These are phyloP conservation scores for Drosophila maculinotata DNA, from an alignment of 2,888 invertebrate genomes.

Conservation along the genomic window DNA sequence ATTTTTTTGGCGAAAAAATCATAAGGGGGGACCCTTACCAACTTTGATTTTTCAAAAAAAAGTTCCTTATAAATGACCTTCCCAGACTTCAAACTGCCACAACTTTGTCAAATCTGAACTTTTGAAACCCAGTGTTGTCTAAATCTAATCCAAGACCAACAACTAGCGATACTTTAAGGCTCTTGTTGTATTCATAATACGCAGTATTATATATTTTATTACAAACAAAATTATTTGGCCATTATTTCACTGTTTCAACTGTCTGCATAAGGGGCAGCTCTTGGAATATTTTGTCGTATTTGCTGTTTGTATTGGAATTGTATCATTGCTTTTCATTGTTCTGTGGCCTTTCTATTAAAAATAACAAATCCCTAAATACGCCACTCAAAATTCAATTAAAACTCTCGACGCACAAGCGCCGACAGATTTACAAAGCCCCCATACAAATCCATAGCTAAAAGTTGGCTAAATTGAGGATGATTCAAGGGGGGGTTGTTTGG, in stretches of 20 bases:
- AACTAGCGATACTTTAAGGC: too few species aligned
- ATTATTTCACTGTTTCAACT: constrained; percentile 17
- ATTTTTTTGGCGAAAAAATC: too few species aligned
- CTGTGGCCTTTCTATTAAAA: constrained; percentile 71
- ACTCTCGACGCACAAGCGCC: constrained; percentile 70
- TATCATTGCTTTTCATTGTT: constrained; percentile 46
- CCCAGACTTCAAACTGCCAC: too few species aligned
- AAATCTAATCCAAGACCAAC: too few species aligned
- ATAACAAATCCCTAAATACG: constrained; percentile 79
- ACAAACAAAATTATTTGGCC: constrained; percentile 13
- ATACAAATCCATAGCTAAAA: constrained; percentile 37
- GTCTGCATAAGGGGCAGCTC: constrained; percentile 20
- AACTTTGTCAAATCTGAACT: too few species aligned
- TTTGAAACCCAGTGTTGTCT: too few species aligned
- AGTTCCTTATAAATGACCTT: too few species aligned
- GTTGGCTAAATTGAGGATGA: constrained; percentile 11
- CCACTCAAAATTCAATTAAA: constrained; percentile 79
- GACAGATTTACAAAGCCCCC: constrained; percentile 63
- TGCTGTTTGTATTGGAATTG: constrained; percentile 33
- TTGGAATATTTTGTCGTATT: constrained; percentile 20
- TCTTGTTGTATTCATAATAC: too few species aligned
- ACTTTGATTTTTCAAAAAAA: too few species aligned
- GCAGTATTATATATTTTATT: background rate
- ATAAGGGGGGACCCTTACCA: too few species aligned
- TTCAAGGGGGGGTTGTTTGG: background rate